Conservation (phyloP, 2,888 invertebrate genomes). For the Lampropteryx suffumata region DNA sequence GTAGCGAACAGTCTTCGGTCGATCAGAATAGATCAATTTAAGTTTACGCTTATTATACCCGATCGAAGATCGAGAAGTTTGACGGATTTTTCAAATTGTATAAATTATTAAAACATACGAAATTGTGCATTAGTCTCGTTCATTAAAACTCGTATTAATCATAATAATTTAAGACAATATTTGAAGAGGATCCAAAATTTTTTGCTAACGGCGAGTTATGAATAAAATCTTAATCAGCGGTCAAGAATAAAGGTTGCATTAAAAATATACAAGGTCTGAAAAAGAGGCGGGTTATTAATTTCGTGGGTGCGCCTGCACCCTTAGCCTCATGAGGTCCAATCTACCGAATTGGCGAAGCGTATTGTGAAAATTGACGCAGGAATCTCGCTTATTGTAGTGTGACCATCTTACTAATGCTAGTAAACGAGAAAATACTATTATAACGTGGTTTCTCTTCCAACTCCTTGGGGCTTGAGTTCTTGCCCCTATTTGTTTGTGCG, state of each 20-base stretch:
- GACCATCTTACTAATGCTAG: constrained; percentile 37
- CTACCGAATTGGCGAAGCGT: constrained; percentile 59
- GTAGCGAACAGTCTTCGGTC: too few relatives aligned
- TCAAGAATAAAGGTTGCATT: constrained; percentile 54
- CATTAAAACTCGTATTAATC: constrained; percentile 29
- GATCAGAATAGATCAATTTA: too few relatives aligned
- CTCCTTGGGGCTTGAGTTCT: too few relatives aligned
- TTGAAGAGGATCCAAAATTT: constrained; percentile 21
- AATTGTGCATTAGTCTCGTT: not conserved
- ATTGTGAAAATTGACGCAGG: constrained; percentile 73
- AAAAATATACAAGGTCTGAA: constrained; percentile 74
- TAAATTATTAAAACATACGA: constrained; percentile 1
- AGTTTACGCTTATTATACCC: too few relatives aligned
- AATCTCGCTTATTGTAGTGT: constrained; percentile 41
- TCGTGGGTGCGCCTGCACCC: constrained; percentile 58
- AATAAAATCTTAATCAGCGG: constrained; percentile 82
- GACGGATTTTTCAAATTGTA: not conserved
- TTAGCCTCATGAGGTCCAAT: constrained; percentile 48
- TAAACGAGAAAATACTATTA: too few relatives aligned
- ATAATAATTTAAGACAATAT: constrained; percentile 14
- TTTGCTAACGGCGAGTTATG: constrained; percentile 56
- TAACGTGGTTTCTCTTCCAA: too few relatives aligned
- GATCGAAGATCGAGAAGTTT: not conserved
- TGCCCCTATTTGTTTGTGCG: too few relatives aligned
- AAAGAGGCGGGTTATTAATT: constrained; percentile 78